These are phyloP conservation scores for Luidia sarsii DNA, from an alignment of 53 echinoderm and acorn worm genomes.

Conservation along the genomic window DNA sequence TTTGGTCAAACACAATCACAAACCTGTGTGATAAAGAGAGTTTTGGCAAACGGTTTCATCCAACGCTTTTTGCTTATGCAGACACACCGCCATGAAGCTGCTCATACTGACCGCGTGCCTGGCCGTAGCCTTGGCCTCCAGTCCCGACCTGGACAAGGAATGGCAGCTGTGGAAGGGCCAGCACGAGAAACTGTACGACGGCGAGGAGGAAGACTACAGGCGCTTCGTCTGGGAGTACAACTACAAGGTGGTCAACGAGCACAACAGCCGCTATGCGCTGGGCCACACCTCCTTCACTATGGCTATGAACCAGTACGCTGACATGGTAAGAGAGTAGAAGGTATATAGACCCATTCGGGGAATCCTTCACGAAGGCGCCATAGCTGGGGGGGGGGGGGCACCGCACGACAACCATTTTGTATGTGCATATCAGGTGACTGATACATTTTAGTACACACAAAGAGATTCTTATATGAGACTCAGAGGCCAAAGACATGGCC, in stretches of 20 bases:
- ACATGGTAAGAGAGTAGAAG: constrained; percentile 78
- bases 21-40: too few relatives aligned
- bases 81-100: constrained; percentile 45
- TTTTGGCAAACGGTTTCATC: too few relatives aligned
- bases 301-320: constrained; percentile 66
- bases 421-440: not conserved
- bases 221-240: constrained; percentile 74
- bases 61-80: too few relatives aligned
- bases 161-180: constrained; percentile 67
- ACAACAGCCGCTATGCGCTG: constrained; percentile 60
- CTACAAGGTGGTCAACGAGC: constrained; percentile 53
- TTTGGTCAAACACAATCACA: too few relatives aligned
- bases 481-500: too few relatives aligned
- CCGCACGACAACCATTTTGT: not conserved
- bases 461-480: not conserved
- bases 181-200: constrained; percentile 30
- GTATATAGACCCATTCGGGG: not conserved
- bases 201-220: constrained; percentile 59
- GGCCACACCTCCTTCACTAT: constrained; percentile 60
- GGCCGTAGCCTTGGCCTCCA: constrained; percentile 35
- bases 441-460: too few relatives aligned
- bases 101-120: constrained; percentile 48
- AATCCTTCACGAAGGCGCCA: too few relatives aligned
- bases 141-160: constrained; percentile 36
- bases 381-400: too few relatives aligned